A percentile compares a stretch with the other conserved stretches of the same genome.
Evolutionary conservation across 2,113 vertebrate genomes (phyloP).

Genomic region (Bettongia penicillata): DNA sequence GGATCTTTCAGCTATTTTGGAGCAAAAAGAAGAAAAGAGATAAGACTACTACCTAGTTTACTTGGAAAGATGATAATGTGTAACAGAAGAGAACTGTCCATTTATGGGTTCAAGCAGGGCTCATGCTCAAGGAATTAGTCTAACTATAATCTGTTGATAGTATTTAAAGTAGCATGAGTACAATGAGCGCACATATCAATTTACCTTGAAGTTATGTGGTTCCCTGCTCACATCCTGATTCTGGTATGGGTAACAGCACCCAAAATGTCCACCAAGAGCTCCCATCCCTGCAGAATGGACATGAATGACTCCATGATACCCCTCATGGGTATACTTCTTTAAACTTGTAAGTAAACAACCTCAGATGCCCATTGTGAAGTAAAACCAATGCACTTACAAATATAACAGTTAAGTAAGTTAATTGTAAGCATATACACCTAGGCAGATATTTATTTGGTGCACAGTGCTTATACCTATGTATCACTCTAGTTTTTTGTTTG

Average conservation of each 20-base stretch:
- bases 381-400: not conserved
- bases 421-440: not conserved
- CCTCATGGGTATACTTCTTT: not conserved
- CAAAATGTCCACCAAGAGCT: not conserved
- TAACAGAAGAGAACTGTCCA: not conserved
- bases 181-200: not conserved
- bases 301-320: not conserved
- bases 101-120: not conserved
- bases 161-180: too few relatives aligned
- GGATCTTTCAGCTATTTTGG: too few relatives aligned
- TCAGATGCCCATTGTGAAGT: not conserved
- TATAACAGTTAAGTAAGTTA: not conserved
- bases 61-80: not conserved
- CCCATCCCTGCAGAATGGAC: not conserved
- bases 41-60: too few relatives aligned
- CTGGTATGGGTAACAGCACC: not conserved
- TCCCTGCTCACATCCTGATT: not conserved
- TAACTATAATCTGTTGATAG: too few relatives aligned
- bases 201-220: not conserved
- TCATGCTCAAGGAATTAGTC: not conserved
- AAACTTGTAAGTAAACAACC: not conserved
- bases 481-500: not conserved
- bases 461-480: not conserved
- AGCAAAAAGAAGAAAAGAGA: too few relatives aligned
- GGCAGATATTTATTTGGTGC: not conserved